These are phyloP conservation scores for Bombylius discolor DNA, from an alignment of 2,888 invertebrate species.

Conservation along the genomic window DNA sequence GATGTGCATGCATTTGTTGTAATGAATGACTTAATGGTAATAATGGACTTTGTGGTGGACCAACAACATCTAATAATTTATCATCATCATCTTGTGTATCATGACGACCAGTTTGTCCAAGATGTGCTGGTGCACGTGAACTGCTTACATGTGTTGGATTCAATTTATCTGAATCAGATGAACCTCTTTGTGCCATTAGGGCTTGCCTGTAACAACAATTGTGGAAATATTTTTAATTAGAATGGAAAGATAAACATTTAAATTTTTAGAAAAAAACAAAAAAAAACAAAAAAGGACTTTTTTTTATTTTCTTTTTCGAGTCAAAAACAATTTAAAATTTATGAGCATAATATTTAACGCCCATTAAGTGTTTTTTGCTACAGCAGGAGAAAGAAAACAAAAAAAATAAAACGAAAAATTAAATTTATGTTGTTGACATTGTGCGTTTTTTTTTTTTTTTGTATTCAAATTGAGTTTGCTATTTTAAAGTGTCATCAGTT, in stretches of 20 bases:
- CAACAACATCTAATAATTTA: constrained; percentile 74
- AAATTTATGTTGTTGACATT: too few relatives aligned
- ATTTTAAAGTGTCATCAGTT: too few relatives aligned
- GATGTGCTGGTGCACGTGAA: constrained; percentile 33
- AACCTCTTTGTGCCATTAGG: constrained; percentile 36
- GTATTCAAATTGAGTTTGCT: too few relatives aligned
- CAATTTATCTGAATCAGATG: constrained; percentile 37
- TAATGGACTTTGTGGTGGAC: constrained; percentile 70
- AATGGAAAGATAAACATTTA: not conserved
- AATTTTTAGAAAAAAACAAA: too few relatives aligned
- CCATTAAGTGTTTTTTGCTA: not conserved
- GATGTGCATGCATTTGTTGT: constrained; percentile 38
- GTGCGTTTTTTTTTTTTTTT: too few relatives aligned
- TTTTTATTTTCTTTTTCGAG: too few relatives aligned
- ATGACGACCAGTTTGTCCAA: constrained; percentile 34
- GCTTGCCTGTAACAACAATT: constrained; percentile 57
- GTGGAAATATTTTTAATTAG: constrained; percentile 12
- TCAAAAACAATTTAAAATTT: not conserved
- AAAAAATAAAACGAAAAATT: too few relatives aligned
- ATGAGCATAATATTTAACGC: not conserved
- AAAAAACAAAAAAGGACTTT: too few relatives aligned
- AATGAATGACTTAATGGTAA: constrained; percentile 42
- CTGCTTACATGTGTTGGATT: constrained; percentile 45
- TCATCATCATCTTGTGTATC: constrained; percentile 63
- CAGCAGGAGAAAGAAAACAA: too few relatives aligned